A percentile compares a stretch with the other conserved stretches of the same genome.
phyloP scores from a whole-genome alignment of 2,113 vertebrate genomes.

The Hystrix cristata region DNA sequence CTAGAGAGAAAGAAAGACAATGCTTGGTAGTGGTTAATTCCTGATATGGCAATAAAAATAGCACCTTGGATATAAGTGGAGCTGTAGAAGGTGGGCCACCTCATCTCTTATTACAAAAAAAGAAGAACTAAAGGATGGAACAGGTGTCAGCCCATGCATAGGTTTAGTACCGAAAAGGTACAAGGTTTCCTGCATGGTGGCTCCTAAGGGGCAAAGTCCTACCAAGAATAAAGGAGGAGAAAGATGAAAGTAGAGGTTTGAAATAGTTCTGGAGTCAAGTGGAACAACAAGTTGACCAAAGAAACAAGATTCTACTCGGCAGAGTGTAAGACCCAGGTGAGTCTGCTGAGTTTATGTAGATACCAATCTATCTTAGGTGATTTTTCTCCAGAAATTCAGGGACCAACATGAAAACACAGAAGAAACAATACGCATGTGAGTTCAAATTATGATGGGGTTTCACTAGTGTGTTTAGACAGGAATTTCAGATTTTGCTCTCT shows the following conservation, averaged over 20 bases:
- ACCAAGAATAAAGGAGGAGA: neutral
- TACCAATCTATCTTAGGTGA: neutral
- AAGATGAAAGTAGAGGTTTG: neutral
- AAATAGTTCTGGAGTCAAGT: neutral
- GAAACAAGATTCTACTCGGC: neutral
- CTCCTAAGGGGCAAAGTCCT: neutral
- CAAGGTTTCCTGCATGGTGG: neutral
- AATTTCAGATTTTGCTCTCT: neutral
- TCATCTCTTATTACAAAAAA: neutral
- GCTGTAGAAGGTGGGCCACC: neutral
- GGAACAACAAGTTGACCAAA: neutral
- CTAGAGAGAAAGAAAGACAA: neutral
- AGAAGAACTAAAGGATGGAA: neutral
- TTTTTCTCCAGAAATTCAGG: constrained; percentile 31
- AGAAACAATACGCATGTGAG: neutral
- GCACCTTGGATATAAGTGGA: neutral
- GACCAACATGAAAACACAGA: neutral
- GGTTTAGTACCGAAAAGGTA: neutral
- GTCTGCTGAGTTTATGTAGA: neutral
- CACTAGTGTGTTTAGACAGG: neutral
- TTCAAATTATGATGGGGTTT: constrained; percentile 4
- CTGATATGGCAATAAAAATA: neutral
- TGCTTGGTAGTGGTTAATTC: neutral
- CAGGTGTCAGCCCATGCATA: neutral
- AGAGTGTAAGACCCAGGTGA: neutral